Evolutionary conservation across 2,888 invertebrate species (phyloP).

Genomic region (Rapana venosa): DNA sequence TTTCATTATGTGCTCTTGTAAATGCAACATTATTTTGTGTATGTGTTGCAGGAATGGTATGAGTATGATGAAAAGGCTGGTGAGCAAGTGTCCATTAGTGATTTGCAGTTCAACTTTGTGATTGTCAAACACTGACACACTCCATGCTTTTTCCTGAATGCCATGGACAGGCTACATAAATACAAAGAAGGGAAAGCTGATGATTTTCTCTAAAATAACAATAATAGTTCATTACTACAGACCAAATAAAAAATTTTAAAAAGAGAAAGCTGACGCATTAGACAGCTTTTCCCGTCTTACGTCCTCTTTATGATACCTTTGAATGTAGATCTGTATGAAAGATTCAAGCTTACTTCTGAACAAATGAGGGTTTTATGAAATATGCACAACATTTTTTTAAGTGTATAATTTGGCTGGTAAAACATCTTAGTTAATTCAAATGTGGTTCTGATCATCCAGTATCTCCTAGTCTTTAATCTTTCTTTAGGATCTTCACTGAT

Average conservation of each 20-base stretch:
- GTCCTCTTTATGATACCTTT: too few species aligned
- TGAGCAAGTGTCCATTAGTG: conserved; percentile 89
- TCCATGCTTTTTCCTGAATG: background rate
- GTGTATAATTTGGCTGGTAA: too few species aligned
- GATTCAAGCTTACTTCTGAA: too few species aligned
- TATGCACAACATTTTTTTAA: too few species aligned
- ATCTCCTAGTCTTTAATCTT: background rate
- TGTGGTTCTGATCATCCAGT: background rate
- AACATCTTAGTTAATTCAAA: background rate
- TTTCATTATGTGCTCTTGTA: background rate
- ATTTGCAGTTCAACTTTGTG: conserved; percentile 88
- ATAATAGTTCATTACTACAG: too few species aligned
- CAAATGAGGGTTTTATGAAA: too few species aligned
- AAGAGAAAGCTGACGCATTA: too few species aligned
- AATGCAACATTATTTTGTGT: background rate
- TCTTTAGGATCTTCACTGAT: too few species aligned
- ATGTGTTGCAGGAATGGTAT: conserved; percentile 86
- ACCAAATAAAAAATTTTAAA: too few species aligned
- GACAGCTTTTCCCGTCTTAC: too few species aligned
- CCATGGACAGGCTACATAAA: too few species aligned
- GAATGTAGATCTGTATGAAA: too few species aligned
- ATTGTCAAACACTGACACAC: conserved; percentile 71
- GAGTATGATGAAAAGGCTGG: conserved; percentile 95
- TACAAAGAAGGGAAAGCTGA: background rate
- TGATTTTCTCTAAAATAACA: conserved; percentile 18